Evolutionary conservation across 2,797 vertebrate genomes (phyloP).

Genomic region (Dermochelys coriacea): DNA sequence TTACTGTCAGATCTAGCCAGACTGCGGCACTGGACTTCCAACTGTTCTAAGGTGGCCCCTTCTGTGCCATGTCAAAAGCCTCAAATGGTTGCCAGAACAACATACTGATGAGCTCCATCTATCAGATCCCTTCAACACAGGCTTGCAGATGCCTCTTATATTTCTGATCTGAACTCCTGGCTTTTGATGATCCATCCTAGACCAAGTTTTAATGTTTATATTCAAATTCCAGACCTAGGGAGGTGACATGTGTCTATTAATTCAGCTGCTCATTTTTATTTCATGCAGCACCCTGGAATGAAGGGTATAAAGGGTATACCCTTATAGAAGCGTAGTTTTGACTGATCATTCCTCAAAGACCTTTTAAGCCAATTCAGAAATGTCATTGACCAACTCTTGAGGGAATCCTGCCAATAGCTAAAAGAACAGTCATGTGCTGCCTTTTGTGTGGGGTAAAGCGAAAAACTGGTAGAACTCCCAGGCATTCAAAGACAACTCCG

Average conservation of each 20-base stretch:
- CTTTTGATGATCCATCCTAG: rapidly evolving
- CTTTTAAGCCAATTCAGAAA: neutral
- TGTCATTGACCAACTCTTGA: neutral
- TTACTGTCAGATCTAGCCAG: neutral
- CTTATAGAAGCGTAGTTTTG: neutral
- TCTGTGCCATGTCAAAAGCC: neutral
- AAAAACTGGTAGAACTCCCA: neutral
- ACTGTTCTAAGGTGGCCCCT: neutral
- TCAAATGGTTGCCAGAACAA: neutral
- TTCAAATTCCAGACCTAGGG: neutral
- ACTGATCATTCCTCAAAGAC: neutral
- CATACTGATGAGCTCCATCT: neutral
- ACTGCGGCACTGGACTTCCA: neutral
- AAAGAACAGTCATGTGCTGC: neutral
- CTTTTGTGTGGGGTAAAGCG: neutral
- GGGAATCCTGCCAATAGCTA: neutral
- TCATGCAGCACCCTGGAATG: neutral
- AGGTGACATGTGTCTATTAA: neutral
- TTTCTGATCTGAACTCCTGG: neutral
- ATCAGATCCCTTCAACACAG: neutral
- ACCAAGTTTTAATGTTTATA: neutral
- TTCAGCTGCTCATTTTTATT: neutral
- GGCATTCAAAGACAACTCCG: neutral
- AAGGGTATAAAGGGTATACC: neutral
- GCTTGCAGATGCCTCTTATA: neutral